Percentiles rank a stretch among this genome's conserved stretches.
Conservation (phyloP, 1,140 invertebrate species). For the Drosophila eugracilis region DNA sequence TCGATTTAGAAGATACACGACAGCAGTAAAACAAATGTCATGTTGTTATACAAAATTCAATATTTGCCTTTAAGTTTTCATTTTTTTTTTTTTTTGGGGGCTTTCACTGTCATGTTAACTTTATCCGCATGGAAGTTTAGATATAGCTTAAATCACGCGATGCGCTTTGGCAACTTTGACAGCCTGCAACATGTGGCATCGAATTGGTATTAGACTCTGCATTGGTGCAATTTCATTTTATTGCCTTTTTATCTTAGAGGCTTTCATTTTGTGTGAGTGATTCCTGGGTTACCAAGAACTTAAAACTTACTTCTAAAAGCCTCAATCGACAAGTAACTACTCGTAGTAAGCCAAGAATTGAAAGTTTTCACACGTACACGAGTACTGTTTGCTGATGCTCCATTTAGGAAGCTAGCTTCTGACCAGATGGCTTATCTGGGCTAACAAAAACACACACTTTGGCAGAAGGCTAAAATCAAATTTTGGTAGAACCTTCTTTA, state of each 20-base stretch:
- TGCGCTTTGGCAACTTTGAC: slow-evolving; percentile 38
- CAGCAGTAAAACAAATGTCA: slow-evolving; percentile 48
- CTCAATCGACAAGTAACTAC: slow-evolving; percentile 6
- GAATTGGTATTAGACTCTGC: slow-evolving; percentile 20
- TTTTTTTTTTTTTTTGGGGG: too few species aligned
- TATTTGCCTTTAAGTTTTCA: slow-evolving; percentile 51
- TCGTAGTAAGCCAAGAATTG: slow-evolving; percentile 27
- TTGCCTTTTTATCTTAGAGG: slow-evolving; percentile 35
- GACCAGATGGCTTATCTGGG: slow-evolving; percentile 46
- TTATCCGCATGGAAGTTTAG: slow-evolving; percentile 38
- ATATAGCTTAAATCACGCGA: slow-evolving; percentile 48
- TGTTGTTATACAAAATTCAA: slow-evolving; percentile 40
- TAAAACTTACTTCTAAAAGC: slow-evolving; percentile 15
- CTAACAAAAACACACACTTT: slow-evolving; percentile 45
- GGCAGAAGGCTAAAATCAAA: slow-evolving; percentile 32
- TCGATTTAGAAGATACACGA: slow-evolving; percentile 7
- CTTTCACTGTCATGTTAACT: slow-evolving; percentile 52
- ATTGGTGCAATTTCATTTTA: slow-evolving; percentile 42
- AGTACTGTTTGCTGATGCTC: slow-evolving; percentile 28
- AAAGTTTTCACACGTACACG: slow-evolving; percentile 46
- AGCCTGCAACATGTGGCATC: slow-evolving; percentile 43
- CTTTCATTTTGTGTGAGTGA: slow-evolving; percentile 2
- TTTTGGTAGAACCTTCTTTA: slow-evolving; percentile 47
- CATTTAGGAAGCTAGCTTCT: slow-evolving; percentile 26
- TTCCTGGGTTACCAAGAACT: slow-evolving; percentile 22